Conservation (phyloP, 2,888 invertebrate genomes). For the Parnassius apollo region DNA sequence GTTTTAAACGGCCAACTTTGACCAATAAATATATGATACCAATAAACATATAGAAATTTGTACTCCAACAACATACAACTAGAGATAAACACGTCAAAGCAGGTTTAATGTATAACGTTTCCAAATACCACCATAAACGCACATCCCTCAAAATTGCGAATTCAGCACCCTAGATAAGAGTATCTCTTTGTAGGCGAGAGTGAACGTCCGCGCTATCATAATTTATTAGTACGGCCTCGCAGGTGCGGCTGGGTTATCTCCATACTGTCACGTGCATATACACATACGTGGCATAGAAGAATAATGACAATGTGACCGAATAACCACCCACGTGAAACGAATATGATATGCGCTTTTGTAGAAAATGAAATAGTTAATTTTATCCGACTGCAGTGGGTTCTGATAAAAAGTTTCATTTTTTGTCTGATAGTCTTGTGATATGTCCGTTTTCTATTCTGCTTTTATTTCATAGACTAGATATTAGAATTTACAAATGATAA, state of each 20-base stretch:
- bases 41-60: no score
- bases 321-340: neutral
- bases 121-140: slow-evolving; percentile 8
- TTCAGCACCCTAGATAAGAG: slow-evolving; percentile 48
- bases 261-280: slow-evolving; percentile 4
- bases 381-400: no score
- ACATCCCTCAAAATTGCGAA: slow-evolving; percentile 34
- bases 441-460: no score
- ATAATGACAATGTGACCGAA: neutral
- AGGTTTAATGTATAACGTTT: neutral
- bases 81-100: no score
- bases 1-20: no score
- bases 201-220: slow-evolving; percentile 49
- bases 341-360: neutral
- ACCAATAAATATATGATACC: no score
- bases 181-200: slow-evolving; percentile 38
- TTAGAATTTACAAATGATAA: no score
- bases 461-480: no score
- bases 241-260: slow-evolving; percentile 36
- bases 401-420: no score
- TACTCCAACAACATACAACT: no score
- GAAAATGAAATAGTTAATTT: neutral
- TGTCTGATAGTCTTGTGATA: no score
- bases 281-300: neutral
- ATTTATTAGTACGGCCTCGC: slow-evolving; percentile 50